Evolutionary conservation across 1,140 invertebrate genomes (phyloP).

Genomic region (Mactra quadrangularis): DNA sequence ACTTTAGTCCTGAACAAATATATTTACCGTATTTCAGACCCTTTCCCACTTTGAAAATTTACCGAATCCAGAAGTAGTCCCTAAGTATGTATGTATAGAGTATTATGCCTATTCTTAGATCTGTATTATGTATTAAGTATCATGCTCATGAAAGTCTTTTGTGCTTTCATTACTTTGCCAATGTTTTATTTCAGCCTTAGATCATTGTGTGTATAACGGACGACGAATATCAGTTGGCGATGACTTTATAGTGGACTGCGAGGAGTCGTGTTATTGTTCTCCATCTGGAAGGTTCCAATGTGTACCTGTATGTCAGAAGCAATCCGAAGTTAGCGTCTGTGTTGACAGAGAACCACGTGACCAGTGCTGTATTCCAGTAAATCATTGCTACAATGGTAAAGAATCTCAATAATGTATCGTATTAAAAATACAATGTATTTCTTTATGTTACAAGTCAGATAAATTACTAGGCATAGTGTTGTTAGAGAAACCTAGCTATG

Average conservation of each 20-base stretch:
- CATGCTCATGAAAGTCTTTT: no score
- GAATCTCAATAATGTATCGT: neutral
- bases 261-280: conserved; percentile 35
- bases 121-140: no score
- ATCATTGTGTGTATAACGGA: conserved; percentile 42
- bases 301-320: conserved; percentile 21
- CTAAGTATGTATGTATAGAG: no score
- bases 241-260: conserved; percentile 29
- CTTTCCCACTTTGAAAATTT: no score
- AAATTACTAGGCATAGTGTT: no score
- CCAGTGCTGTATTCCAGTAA: conserved; percentile 20
- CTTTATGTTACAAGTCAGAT: neutral
- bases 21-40: no score
- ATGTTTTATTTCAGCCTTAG: conserved; percentile 27
- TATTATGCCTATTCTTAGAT: no score
- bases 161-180: no score
- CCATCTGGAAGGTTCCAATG: conserved; percentile 31
- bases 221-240: conserved; percentile 21
- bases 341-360: neutral
- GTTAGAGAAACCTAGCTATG: no score
- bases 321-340: neutral
- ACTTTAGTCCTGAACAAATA: no score
- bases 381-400: conserved; percentile 26
- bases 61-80: no score
- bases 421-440: neutral